These are phyloP conservation scores for Ophion ellenae DNA, from an alignment of 2,888 invertebrate genomes.

Conservation along the genomic window DNA sequence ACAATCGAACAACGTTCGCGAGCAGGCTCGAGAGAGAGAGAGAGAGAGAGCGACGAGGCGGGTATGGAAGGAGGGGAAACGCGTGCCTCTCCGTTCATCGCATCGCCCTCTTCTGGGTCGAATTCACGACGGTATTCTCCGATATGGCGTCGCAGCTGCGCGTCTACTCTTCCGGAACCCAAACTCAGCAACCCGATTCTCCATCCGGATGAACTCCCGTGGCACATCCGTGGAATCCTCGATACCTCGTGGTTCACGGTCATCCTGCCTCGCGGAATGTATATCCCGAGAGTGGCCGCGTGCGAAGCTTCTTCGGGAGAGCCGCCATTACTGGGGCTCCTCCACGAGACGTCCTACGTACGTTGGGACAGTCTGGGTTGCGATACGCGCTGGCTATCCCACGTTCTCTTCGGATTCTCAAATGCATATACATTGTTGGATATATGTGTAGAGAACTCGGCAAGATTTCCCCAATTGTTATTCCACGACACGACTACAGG, in stretches of 20 bases:
- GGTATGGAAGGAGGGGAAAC: conserved; percentile 44
- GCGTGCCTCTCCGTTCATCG: conserved; percentile 24
- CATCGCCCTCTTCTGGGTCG: conserved; percentile 59
- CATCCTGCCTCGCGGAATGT: conserved; percentile 45
- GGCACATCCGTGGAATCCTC: conserved; percentile 10
- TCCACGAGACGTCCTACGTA: conserved; percentile 21
- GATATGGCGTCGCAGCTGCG: conserved; percentile 57
- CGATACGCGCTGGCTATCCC: conserved; percentile 39
- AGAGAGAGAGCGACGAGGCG: conserved; percentile 44
- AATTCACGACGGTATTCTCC: conserved; percentile 52
- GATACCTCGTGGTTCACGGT: conserved; percentile 64
- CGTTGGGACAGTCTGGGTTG: conserved; percentile 17
- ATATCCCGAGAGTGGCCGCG: conserved; percentile 29
- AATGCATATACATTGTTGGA: conserved; percentile 10
- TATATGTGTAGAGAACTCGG: conserved; percentile 73
- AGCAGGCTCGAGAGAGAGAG: conserved; percentile 39
- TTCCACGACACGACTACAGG: conserved; percentile 75
- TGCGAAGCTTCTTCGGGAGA: conserved; percentile 40
- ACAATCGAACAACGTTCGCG: conserved; percentile 41
- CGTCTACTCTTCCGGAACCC: conserved; percentile 20
- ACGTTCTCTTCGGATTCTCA: conserved; percentile 33
- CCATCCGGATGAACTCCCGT: conserved; percentile 34
- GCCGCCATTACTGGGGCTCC: conserved; percentile 43
- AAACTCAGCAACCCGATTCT: conserved; percentile 29
- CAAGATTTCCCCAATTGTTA: conserved; percentile 79